phyloP scores from a whole-genome alignment of 2,797 vertebrate genomes.

The Halcyon smyrnensis region DNA sequence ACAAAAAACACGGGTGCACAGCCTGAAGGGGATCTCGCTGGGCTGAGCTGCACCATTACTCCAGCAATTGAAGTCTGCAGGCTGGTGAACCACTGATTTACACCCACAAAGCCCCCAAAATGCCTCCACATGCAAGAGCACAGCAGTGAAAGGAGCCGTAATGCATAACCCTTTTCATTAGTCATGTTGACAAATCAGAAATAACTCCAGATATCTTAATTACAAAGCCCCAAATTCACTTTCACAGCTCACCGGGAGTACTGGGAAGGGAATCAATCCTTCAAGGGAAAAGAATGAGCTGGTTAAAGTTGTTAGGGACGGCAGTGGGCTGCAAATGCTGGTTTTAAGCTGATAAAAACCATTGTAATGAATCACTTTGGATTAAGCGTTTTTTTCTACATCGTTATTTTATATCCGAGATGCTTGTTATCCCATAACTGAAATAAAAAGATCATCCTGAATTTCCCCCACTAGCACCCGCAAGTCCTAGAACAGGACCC shows the following conservation, averaged over 20 bases:
- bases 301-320: not conserved
- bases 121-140: fast-evolving
- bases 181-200: slow-evolving; percentile 46
- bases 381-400: not conserved
- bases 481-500: not conserved
- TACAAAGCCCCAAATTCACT: slow-evolving; percentile 34
- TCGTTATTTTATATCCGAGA: not conserved
- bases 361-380: not conserved
- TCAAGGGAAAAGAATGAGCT: not conserved
- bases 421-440: not conserved
- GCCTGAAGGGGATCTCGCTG: not conserved
- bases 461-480: not conserved
- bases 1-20: not conserved
- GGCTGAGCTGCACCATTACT: not conserved
- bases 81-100: not conserved
- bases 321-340: not conserved
- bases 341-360: not conserved
- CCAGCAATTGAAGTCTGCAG: not conserved
- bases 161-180: not conserved
- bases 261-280: not conserved
- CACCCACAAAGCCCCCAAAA: not conserved
- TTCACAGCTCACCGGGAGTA: not conserved
- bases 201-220: slow-evolving; percentile 19
- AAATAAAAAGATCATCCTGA: not conserved
- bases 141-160: not conserved